These are phyloP conservation scores for Progne subis DNA, from an alignment of 2,113 vertebrate species.

Conservation along the genomic window DNA sequence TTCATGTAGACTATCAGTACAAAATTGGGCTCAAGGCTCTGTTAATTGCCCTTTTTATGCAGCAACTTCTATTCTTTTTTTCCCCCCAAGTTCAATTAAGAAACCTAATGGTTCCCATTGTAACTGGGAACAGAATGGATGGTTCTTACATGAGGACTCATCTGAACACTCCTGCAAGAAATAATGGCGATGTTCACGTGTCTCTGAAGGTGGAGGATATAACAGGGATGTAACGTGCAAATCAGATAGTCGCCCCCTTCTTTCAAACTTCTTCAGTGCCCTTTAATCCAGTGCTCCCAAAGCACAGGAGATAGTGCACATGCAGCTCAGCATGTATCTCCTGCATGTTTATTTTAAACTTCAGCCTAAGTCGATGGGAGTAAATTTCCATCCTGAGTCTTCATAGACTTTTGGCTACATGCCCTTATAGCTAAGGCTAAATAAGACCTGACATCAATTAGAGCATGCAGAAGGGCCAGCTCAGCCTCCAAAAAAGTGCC, in stretches of 20 bases:
- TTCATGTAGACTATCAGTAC: not conserved
- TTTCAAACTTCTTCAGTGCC: not conserved
- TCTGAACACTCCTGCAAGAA: not conserved
- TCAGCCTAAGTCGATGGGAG: not conserved
- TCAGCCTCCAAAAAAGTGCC: not conserved
- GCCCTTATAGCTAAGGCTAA: not conserved
- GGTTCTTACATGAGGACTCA: not conserved
- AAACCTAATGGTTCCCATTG: not conserved
- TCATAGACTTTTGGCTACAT: not conserved
- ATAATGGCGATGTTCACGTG: not conserved
- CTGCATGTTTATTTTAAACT: not conserved
- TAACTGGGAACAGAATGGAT: not conserved
- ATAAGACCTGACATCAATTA: constrained; percentile 9
- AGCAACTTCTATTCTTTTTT: not conserved
- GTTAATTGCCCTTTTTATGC: not conserved
- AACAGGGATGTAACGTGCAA: not conserved
- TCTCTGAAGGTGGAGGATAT: not conserved
- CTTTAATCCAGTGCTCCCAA: not conserved
- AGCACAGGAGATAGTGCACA: rapidly evolving
- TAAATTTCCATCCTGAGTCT: constrained; percentile 16
- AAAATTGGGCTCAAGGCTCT: not conserved
- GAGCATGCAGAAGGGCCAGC: not conserved
- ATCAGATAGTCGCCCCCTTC: not conserved
- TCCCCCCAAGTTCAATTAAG: not conserved
- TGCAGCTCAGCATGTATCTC: not conserved